Percentiles rank a stretch among this genome's conserved stretches.
These are phyloP conservation scores for Poicephalus meyeri DNA, from an alignment of 2,113 vertebrate genomes.

Conservation along the genomic window DNA sequence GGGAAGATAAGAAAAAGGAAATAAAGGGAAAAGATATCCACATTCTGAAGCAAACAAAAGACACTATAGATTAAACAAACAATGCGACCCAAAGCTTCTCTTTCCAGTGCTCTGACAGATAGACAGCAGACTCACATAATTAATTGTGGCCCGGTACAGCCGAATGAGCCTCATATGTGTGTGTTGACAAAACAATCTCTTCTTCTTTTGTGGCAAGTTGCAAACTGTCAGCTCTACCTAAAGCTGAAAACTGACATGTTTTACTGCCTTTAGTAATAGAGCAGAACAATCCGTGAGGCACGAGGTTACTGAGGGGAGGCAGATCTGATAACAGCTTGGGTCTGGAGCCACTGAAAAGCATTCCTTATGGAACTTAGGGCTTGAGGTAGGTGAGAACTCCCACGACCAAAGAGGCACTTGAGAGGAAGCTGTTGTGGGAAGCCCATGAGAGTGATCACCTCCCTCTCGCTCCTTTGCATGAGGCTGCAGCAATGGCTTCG, in stretches of 20 bases:
- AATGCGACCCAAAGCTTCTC: neutral
- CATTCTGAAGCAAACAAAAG: slow-evolving; percentile 31
- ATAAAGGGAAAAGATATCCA: neutral
- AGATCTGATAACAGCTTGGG: neutral
- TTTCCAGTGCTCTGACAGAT: neutral
- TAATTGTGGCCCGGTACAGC: neutral
- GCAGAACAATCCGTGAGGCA: neutral
- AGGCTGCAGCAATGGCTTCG: neutral
- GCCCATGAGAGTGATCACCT: neutral
- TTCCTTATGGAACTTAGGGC: neutral
- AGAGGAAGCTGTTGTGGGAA: neutral
- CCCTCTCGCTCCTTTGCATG: neutral
- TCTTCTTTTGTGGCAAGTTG: neutral
- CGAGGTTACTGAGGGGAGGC: neutral
- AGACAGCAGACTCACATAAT: slow-evolving; percentile 24
- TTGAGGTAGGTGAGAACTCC: neutral
- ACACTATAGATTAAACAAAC: neutral
- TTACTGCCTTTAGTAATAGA: neutral
- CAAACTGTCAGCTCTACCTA: neutral
- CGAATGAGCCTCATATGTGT: neutral
- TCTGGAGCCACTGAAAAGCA: neutral
- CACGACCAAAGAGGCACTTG: neutral
- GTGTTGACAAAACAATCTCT: neutral
- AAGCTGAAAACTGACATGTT: neutral
- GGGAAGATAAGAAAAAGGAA: neutral